A percentile compares a stretch with the other conserved stretches of the same genome.
Evolutionary conservation across 2,113 vertebrate genomes (phyloP).

Genomic region (Ornithorhynchus anatinus): DNA sequence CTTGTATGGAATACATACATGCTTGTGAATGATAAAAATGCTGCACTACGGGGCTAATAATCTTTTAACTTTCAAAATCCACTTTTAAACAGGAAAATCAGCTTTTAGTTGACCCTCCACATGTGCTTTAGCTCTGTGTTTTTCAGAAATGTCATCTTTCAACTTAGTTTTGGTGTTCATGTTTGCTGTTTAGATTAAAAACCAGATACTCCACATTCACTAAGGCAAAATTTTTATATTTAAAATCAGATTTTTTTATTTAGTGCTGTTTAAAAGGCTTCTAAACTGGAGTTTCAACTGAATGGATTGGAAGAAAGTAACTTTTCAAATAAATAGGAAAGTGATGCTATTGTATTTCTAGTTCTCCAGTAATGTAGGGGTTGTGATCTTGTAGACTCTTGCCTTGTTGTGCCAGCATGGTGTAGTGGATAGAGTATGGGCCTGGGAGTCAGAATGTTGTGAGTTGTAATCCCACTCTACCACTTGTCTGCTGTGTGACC

Average conservation of each 20-base stretch:
- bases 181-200: conserved; percentile 11
- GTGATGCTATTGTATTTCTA: too few relatives aligned
- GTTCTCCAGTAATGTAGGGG: too few relatives aligned
- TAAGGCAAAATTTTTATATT: conserved; percentile 14
- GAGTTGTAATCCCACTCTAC: too few relatives aligned
- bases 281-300: too few relatives aligned
- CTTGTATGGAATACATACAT: not conserved
- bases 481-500: too few relatives aligned
- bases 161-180: conserved; percentile 2
- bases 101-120: not conserved
- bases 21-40: conserved; percentile 4
- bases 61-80: too few relatives aligned
- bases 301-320: too few relatives aligned
- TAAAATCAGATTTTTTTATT: conserved; percentile 5
- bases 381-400: too few relatives aligned
- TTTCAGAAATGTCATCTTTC: not conserved
- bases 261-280: not conserved
- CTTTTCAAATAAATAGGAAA: too few relatives aligned
- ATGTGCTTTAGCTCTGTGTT: not conserved
- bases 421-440: too few relatives aligned
- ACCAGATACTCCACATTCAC: not conserved
- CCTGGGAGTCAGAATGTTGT: too few relatives aligned
- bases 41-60: not conserved
- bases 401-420: too few relatives aligned
- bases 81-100: not conserved